Percentiles rank a stretch among this genome's conserved stretches.
Conservation (phyloP, 2,113 vertebrate genomes). For the Odocoileus virginianus region DNA sequence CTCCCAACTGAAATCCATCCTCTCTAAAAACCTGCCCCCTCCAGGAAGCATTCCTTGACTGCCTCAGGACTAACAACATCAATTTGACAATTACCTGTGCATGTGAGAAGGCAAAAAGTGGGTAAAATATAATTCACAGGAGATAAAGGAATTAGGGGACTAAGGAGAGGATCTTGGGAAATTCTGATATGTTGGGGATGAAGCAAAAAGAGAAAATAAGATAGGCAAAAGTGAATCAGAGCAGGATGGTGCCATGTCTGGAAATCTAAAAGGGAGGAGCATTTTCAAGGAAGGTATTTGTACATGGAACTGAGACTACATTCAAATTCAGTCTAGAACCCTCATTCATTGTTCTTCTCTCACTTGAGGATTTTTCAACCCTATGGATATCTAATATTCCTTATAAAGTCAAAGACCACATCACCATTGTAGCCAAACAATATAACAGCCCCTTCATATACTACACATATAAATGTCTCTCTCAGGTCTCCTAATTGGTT, state of each 20-base stretch:
- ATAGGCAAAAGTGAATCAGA: background rate
- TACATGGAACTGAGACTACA: background rate
- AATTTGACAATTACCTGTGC: background rate
- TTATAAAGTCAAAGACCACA: background rate
- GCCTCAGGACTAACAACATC: background rate
- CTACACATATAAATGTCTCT: background rate
- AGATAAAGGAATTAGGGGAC: background rate
- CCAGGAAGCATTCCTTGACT: background rate
- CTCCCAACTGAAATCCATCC: background rate
- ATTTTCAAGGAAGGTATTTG: background rate
- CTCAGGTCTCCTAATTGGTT: background rate
- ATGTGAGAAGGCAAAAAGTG: background rate
- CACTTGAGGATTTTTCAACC: background rate
- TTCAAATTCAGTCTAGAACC: background rate
- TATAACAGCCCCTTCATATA: background rate
- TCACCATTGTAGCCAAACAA: fast-evolving
- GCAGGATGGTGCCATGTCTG: fast-evolving
- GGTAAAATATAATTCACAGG: background rate
- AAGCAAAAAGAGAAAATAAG: background rate
- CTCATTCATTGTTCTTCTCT: background rate
- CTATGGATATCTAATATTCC: background rate
- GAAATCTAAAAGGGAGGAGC: background rate
- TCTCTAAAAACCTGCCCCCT: background rate
- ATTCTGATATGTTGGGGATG: background rate
- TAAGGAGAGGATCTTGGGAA: background rate